Evolutionary conservation across 2,797 vertebrate species (phyloP).

Genomic region (Vultur gryphus): DNA sequence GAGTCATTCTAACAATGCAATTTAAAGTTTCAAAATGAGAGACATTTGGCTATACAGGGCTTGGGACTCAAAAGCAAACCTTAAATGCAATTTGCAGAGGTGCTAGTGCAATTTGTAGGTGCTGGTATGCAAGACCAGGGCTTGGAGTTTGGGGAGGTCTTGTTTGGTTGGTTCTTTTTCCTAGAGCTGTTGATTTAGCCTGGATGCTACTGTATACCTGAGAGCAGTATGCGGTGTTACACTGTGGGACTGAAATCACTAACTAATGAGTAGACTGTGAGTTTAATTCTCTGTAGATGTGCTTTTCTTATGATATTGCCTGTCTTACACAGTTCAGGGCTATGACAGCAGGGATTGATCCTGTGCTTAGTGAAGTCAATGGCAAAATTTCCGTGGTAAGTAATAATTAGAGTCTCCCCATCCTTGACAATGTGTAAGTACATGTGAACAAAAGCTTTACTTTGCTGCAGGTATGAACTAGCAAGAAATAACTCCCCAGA

Average conservation of each 20-base stretch:
- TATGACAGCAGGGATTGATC: background rate
- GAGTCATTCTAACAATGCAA: background rate
- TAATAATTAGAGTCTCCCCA: background rate
- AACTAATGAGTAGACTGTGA: background rate
- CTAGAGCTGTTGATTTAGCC: background rate
- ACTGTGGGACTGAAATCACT: background rate
- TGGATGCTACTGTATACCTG: background rate
- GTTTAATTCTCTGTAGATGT: background rate
- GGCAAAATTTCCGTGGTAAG: background rate
- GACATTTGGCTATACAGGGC: background rate
- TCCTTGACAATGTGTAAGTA: background rate
- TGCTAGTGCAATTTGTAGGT: background rate
- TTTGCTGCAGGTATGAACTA: slow-evolving; percentile 43
- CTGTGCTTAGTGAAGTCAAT: background rate
- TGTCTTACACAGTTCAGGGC: background rate
- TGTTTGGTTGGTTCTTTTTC: background rate
- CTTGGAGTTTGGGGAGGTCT: background rate
- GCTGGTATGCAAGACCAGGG: background rate
- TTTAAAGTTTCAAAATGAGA: background rate
- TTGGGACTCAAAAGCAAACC: background rate
- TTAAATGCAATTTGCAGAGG: background rate
- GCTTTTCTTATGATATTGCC: background rate
- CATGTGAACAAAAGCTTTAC: background rate
- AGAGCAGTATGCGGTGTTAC: background rate
- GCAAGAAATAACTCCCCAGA: background rate